phyloP scores from a whole-genome alignment of 2,113 vertebrate species.

The Microtus richardsoni region DNA sequence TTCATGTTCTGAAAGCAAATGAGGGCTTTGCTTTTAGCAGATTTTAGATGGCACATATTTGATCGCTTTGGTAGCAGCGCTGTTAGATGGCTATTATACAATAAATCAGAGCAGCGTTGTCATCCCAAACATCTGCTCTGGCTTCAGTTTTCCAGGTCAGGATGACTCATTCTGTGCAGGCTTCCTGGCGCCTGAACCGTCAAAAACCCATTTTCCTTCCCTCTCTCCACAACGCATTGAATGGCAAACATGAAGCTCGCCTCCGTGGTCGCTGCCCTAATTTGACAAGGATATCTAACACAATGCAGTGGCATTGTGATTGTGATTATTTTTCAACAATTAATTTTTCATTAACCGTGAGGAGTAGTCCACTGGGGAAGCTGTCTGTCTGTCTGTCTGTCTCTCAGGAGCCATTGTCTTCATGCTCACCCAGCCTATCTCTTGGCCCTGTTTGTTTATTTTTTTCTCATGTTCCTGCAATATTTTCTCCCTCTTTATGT shows the following conservation, averaged over 20 bases:
- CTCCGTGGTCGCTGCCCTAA: background rate
- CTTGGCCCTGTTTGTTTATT: background rate
- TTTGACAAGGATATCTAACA: constrained; percentile 37
- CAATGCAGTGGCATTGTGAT: background rate
- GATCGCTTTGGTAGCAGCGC: background rate
- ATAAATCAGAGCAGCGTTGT: background rate
- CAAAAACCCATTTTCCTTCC: background rate
- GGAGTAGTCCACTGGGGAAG: background rate
- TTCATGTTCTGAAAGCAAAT: background rate
- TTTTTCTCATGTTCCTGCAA: background rate
- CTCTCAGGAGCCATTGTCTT: background rate
- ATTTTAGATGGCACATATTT: background rate
- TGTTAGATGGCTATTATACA: constrained; percentile 15
- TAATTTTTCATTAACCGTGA: background rate
- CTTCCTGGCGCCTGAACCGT: background rate
- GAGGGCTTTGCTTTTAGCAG: background rate
- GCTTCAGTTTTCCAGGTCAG: constrained; percentile 4
- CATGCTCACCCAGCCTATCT: background rate
- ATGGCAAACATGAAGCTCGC: background rate
- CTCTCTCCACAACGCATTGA: background rate
- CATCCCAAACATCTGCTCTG: background rate
- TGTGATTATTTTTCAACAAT: background rate
- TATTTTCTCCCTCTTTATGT: background rate
- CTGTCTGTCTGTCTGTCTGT: background rate
- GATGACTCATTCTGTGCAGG: constrained; percentile 20